A percentile compares a stretch with the other conserved stretches of the same genome.
Evolutionary conservation across 2,797 vertebrate genomes (phyloP).

Genomic region (Ceyx erithaca): DNA sequence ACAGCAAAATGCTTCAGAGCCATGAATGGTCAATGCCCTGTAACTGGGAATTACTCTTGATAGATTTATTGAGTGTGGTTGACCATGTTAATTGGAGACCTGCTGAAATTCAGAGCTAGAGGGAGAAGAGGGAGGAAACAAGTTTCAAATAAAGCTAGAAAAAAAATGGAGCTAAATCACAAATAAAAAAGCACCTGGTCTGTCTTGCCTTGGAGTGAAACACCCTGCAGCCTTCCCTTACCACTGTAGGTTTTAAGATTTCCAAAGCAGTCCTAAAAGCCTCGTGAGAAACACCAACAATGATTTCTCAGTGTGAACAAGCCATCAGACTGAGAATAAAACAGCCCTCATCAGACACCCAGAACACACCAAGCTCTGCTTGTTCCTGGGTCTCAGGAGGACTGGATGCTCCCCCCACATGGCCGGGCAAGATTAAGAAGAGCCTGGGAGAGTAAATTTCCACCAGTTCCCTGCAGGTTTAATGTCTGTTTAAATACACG

Average conservation of each 20-base stretch:
- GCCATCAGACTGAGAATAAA: neutral
- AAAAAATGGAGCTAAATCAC: neutral
- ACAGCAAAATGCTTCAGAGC: neutral
- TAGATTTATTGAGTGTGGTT: neutral
- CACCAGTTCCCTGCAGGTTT: neutral
- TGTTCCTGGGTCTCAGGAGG: constrained; percentile 5
- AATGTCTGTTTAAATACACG: neutral
- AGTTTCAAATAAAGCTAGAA: neutral
- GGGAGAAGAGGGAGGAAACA: neutral
- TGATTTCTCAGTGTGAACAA: constrained; percentile 2
- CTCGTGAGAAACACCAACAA: constrained; percentile 24
- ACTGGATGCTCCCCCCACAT: neutral
- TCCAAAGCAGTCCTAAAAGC: constrained; percentile 4
- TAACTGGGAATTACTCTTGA: neutral
- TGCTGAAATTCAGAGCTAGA: neutral
- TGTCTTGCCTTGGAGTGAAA: neutral
- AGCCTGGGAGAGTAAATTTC: neutral
- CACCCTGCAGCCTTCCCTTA: neutral
- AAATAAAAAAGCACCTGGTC: neutral
- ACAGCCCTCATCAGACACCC: neutral
- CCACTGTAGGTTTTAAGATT: neutral
- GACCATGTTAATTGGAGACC: neutral
- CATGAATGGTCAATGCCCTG: neutral
- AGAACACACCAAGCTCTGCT: constrained; percentile 42
- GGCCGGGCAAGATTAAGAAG: neutral